These are phyloP conservation scores for Tinamus major DNA, from an alignment of 2,797 vertebrate genomes.

Conservation along the genomic window DNA sequence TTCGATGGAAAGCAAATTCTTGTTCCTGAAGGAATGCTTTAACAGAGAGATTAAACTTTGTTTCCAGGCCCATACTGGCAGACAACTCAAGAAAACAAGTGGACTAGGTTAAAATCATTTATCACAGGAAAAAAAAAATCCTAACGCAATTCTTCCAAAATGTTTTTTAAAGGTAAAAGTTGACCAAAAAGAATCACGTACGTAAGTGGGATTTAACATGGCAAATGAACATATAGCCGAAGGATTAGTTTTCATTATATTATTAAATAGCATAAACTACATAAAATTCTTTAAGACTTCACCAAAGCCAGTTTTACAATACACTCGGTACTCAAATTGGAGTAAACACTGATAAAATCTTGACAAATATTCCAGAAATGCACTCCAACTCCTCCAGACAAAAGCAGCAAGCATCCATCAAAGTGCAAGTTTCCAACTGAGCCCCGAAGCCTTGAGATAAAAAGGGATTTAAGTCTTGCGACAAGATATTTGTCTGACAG, in stretches of 20 bases:
- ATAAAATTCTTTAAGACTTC: slow-evolving; percentile 62
- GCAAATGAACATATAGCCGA: slow-evolving; percentile 7
- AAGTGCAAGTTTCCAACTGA: slow-evolving; percentile 56
- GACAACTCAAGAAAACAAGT: slow-evolving; percentile 65
- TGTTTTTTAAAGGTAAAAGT: slow-evolving; percentile 60
- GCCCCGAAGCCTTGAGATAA: slow-evolving; percentile 58
- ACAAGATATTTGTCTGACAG: slow-evolving; percentile 67
- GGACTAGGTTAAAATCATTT: slow-evolving; percentile 56
- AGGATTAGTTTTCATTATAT: slow-evolving; percentile 67
- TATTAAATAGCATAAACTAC: slow-evolving; percentile 63
- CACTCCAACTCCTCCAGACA: slow-evolving; percentile 80
- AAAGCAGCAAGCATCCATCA: slow-evolving; percentile 71
- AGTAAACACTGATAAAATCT: slow-evolving; percentile 83
- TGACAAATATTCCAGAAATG: slow-evolving; percentile 84
- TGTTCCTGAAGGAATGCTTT: slow-evolving; percentile 66
- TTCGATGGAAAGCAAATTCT: slow-evolving; percentile 66
- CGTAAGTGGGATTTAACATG: slow-evolving; percentile 20
- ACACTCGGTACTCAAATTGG: slow-evolving; percentile 63
- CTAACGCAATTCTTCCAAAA: slow-evolving; percentile 4
- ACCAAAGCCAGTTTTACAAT: slow-evolving; percentile 63
- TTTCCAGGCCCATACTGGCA: slow-evolving; percentile 46
- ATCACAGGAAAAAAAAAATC: not conserved
- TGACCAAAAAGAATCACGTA: slow-evolving; percentile 36
- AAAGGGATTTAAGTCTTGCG: slow-evolving; percentile 58
- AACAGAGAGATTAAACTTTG: slow-evolving; percentile 66